Evolutionary conservation across 2,797 vertebrate species (phyloP).

Genomic region (Melanotaenia boesemani): DNA sequence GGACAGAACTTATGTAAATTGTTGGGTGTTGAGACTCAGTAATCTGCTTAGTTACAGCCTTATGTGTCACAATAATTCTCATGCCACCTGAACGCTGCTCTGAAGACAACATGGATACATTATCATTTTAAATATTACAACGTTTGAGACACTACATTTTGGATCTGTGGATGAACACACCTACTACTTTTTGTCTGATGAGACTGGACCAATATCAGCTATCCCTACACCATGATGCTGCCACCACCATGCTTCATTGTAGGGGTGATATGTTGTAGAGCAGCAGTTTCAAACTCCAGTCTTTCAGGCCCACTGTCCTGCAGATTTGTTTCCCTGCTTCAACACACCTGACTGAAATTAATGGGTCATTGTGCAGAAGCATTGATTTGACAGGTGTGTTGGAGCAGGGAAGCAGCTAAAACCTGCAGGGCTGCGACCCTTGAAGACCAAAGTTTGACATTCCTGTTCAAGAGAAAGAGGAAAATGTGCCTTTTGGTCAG

Average conservation of each 20-base stretch:
- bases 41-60: background rate
- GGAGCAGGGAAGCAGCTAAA: background rate
- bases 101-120: background rate
- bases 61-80: background rate
- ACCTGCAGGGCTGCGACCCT: too few relatives aligned
- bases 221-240: background rate
- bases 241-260: background rate
- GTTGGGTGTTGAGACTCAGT: background rate
- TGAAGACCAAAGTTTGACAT: too few relatives aligned
- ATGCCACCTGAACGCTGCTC: background rate
- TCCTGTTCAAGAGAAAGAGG: background rate
- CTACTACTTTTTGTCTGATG: background rate
- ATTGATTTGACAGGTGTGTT: too few relatives aligned
- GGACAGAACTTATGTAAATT: background rate
- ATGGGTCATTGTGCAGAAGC: too few relatives aligned
- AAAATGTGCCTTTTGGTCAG: constrained; percentile 27
- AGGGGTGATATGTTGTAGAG: background rate
- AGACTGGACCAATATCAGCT: background rate
- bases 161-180: background rate
- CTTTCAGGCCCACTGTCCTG: too few relatives aligned
- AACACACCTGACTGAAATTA: too few relatives aligned
- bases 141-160: background rate
- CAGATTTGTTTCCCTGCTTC: too few relatives aligned
- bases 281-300: too few relatives aligned
- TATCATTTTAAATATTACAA: background rate